A percentile compares a stretch with the other conserved stretches of the same genome.
phyloP scores from a whole-genome alignment of 2,113 vertebrate species.

The Thamnaconus septentrionalis region DNA sequence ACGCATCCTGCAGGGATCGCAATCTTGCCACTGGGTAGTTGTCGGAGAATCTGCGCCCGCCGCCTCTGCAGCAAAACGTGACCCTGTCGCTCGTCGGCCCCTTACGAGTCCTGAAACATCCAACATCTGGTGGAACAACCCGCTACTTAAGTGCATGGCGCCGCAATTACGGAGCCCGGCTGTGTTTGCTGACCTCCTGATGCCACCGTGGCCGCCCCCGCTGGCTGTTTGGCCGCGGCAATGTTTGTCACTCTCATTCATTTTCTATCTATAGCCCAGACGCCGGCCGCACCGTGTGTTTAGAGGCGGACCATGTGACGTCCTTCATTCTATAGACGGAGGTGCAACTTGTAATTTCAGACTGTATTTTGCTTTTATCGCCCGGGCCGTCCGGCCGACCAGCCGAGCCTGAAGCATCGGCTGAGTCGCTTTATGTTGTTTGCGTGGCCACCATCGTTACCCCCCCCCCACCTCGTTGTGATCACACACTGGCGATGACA shows the following conservation, averaged over 20 bases:
- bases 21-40: not conserved
- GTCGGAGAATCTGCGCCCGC: too few species aligned
- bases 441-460: not conserved
- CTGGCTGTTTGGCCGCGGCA: slow-evolving; percentile 10
- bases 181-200: too few species aligned
- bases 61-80: too few species aligned
- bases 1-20: slow-evolving; percentile 1
- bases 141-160: slow-evolving; percentile 60
- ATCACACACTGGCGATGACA: not conserved
- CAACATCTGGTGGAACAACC: slow-evolving; percentile 66
- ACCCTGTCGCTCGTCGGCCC: slow-evolving; percentile 25
- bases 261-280: slow-evolving; percentile 63
- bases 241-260: slow-evolving; percentile 59
- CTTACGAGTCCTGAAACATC: slow-evolving; percentile 12
- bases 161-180: slow-evolving; percentile 66
- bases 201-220: slow-evolving; percentile 31
- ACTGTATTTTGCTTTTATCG: slow-evolving; percentile 56
- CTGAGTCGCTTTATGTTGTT: not conserved
- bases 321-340: slow-evolving; percentile 50
- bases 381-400: not conserved
- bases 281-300: slow-evolving; percentile 60
- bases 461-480: not conserved
- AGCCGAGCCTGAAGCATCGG: not conserved
- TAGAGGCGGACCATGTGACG: slow-evolving; percentile 61
- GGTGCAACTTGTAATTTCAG: slow-evolving; percentile 60